Conservation (phyloP, 2,797 vertebrate species). For the Pelobates cultripes region DNA sequence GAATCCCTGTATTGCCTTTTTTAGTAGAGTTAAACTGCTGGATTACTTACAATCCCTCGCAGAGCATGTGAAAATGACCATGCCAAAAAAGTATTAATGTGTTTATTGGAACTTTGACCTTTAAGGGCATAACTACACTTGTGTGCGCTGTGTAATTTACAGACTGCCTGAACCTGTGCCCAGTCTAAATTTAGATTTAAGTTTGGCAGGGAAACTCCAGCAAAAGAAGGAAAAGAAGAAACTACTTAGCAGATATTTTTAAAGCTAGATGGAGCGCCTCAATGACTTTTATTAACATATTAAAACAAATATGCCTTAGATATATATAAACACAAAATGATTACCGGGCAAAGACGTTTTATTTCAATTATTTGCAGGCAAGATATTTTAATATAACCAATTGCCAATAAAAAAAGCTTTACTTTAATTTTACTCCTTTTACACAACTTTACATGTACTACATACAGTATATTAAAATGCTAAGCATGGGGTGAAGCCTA, state of each 20-base stretch:
- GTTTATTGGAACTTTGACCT: conserved; percentile 35
- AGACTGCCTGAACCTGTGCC: conserved; percentile 38
- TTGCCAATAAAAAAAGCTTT: too few species aligned
- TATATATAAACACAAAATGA: conserved; percentile 12
- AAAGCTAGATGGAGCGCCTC: conserved; percentile 1
- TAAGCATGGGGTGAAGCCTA: neutral
- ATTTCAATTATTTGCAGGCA: conserved; percentile 11
- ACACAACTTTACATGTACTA: too few species aligned
- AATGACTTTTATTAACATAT: conserved; percentile 14
- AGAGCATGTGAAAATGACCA: neutral
- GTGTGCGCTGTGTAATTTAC: conserved; percentile 18
- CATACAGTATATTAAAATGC: neutral
- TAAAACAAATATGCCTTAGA: conserved; percentile 17
- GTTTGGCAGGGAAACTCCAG: conserved; percentile 22
- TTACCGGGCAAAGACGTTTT: neutral
- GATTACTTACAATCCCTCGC: neutral
- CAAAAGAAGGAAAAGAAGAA: conserved; percentile 10
- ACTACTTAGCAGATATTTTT: conserved; percentile 30
- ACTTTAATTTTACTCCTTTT: too few species aligned
- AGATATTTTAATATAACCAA: conserved; percentile 7
- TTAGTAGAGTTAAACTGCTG: neutral
- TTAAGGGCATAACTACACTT: conserved; percentile 33
- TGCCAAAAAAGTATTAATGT: conserved; percentile 22
- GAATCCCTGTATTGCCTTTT: neutral
- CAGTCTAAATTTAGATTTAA: conserved; percentile 44